Evolutionary conservation across 1,140 invertebrate genomes (phyloP).

Genomic region (Drosophila mauritiana): DNA sequence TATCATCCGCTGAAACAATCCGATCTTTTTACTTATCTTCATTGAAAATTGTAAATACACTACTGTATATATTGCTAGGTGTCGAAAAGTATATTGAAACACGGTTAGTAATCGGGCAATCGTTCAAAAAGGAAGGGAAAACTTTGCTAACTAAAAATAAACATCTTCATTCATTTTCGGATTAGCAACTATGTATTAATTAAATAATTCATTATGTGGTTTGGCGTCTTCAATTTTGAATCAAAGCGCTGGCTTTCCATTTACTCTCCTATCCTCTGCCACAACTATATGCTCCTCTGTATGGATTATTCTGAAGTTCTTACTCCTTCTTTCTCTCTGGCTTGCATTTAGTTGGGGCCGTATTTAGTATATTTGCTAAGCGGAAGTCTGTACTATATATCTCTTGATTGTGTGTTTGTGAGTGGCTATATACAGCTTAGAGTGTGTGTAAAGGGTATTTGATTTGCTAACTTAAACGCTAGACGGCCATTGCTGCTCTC

Average conservation of each 20-base stretch:
- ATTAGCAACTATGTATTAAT: slow-evolving; percentile 54
- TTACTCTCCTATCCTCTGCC: slow-evolving; percentile 7
- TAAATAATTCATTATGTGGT: slow-evolving; percentile 50
- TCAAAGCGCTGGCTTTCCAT: slow-evolving; percentile 56
- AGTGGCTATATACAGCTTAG: slow-evolving; percentile 66
- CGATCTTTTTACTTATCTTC: slow-evolving; percentile 25
- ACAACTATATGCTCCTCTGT: slow-evolving; percentile 10
- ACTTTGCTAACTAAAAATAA: slow-evolving; percentile 74
- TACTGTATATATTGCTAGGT: slow-evolving; percentile 35
- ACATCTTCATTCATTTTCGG: slow-evolving; percentile 32
- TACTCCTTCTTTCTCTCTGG: slow-evolving; percentile 9
- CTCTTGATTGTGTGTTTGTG: slow-evolving; percentile 26
- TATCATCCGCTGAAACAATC: slow-evolving; percentile 48
- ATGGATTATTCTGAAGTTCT: slow-evolving; percentile 41
- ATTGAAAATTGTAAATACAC: slow-evolving; percentile 42
- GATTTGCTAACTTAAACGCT: slow-evolving; percentile 79
- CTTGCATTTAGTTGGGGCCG: slow-evolving; percentile 49
- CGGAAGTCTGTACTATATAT: slow-evolving; percentile 70
- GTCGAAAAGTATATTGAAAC: slow-evolving; percentile 25
- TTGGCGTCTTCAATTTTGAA: slow-evolving; percentile 70
- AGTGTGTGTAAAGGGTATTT: slow-evolving; percentile 43
- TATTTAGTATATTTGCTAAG: slow-evolving; percentile 59
- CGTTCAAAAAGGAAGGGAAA: slow-evolving; percentile 40
- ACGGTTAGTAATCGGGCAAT: slow-evolving; percentile 7
- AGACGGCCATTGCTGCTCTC: slow-evolving; percentile 51